phyloP scores from a whole-genome alignment of 2,888 invertebrate species.

The Eudasyphora cyanicolor region DNA sequence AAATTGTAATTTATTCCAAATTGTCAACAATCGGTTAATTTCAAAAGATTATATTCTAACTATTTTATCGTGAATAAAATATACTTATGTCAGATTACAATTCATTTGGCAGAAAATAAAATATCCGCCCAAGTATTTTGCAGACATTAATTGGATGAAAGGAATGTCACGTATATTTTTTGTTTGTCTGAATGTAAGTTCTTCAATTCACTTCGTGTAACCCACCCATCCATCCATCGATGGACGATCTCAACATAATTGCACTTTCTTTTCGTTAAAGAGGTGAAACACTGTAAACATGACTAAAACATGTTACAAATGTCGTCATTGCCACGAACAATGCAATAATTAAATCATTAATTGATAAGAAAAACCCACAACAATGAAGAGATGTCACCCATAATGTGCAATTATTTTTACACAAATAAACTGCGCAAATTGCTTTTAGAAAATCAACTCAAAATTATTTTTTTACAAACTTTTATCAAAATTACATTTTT shows the following conservation, averaged over 20 bases:
- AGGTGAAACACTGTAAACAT: neutral
- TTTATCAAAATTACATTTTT: no score
- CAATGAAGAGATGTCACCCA: neutral
- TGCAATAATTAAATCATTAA: no score
- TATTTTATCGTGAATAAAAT: no score
- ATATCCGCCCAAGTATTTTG: constrained; percentile 22
- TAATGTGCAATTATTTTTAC: neutral
- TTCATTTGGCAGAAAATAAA: neutral
- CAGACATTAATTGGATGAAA: constrained; percentile 42
- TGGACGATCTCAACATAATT: neutral
- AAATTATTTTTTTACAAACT: no score
- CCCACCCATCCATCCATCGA: neutral
- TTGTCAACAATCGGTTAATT: no score
- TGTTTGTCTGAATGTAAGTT: neutral
- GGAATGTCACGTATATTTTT: neutral
- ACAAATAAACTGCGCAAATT: neutral
- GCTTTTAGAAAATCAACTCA: no score
- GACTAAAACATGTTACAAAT: no score
- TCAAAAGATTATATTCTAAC: no score
- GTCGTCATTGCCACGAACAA: no score
- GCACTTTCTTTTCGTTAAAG: constrained; percentile 26
- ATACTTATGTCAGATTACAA: neutral
- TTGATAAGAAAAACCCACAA: no score
- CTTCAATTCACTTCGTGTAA: neutral
- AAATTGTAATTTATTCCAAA: no score